Evolutionary conservation across 1,140 invertebrate genomes (phyloP), one percentile per base, ranked within the genome.

Genomic region (Drosophila subpulchrella): DNA sequence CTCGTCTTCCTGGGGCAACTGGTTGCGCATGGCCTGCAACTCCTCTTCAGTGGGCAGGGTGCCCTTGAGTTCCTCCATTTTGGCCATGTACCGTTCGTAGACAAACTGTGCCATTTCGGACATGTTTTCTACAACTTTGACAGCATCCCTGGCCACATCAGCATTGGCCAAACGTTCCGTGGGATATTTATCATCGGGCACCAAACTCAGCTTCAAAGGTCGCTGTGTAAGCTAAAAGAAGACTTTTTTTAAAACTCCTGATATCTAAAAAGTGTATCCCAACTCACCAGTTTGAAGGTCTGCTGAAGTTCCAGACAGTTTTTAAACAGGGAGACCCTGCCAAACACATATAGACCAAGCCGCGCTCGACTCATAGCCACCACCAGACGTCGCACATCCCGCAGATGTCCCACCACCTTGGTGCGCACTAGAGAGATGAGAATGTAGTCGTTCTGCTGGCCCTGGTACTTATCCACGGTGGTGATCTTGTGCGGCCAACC

Each of bases 391-490:
- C 99, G 94, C 0, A 99, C 97, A 94, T 99, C 99, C 47, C 99
- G 93, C 60, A 99, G 94, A 93, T 99, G 99, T 58, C 99, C 99
- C 36, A 99, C 98, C 13, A 97, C 97, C 91, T 96, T 96, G 0
- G 99, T 99, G 68, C 98, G 95, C 15, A 99, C 99, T 13, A 99
- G 93, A 0, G 98, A 99, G 2, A 99, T 93, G 5, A 99, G 93
- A 57, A 99, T 98, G 86, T 98, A 99, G 93, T 99, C 99, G 93
- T 99, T 99, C 93, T 99, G 99, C 91, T 99, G 99, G 66, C 99
- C 99, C 92, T 99, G 99, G 92, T 99, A 99, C 88, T 99, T 99
- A 92, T 99, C 99, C 11, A 99, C 99, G 7, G 99, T 99, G 1
- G 97, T 97, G 30, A 96, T 97, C 94, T 99, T 99, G 79, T 97